These are phyloP conservation scores for Thecophora atra DNA, from an alignment of 2,888 invertebrate species.

Conservation along the genomic window DNA sequence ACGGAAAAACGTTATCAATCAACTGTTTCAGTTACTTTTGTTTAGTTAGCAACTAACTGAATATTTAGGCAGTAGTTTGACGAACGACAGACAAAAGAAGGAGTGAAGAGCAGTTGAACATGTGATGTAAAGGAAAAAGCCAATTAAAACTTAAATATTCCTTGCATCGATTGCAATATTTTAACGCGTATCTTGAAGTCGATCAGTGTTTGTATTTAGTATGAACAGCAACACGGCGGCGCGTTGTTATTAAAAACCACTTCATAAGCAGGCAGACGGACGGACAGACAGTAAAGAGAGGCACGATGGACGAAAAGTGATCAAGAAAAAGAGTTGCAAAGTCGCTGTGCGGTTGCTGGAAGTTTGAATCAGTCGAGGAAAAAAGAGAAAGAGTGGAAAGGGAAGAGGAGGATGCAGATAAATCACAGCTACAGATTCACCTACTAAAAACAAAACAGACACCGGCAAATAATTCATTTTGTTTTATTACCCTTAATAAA, in stretches of 20 bases:
- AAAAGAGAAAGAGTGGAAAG: too few relatives aligned
- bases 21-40: too few relatives aligned
- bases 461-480: slow-evolving; percentile 27
- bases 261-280: slow-evolving; percentile 21
- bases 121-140: slow-evolving; percentile 14
- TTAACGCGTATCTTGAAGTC: slow-evolving; percentile 20
- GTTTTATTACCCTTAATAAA: slow-evolving; percentile 21
- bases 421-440: slow-evolving; percentile 11
- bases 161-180: slow-evolving; percentile 25
- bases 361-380: too few relatives aligned
- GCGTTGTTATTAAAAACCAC: slow-evolving; percentile 18
- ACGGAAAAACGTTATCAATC: too few relatives aligned
- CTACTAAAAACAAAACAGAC: slow-evolving; percentile 5
- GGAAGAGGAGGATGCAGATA: not conserved
- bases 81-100: too few relatives aligned
- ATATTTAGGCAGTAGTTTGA: too few relatives aligned
- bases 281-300: slow-evolving; percentile 7
- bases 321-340: too few relatives aligned
- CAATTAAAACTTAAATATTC: slow-evolving; percentile 33
- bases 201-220: not conserved
- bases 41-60: too few relatives aligned
- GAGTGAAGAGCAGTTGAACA: too few relatives aligned
- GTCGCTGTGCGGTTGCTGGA: too few relatives aligned
- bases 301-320: not conserved
- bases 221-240: slow-evolving; percentile 20